Evolutionary conservation across 2,113 vertebrate genomes (phyloP), one percentile per base, ranked within the genome.

Genomic region (Gobius niger): DNA sequence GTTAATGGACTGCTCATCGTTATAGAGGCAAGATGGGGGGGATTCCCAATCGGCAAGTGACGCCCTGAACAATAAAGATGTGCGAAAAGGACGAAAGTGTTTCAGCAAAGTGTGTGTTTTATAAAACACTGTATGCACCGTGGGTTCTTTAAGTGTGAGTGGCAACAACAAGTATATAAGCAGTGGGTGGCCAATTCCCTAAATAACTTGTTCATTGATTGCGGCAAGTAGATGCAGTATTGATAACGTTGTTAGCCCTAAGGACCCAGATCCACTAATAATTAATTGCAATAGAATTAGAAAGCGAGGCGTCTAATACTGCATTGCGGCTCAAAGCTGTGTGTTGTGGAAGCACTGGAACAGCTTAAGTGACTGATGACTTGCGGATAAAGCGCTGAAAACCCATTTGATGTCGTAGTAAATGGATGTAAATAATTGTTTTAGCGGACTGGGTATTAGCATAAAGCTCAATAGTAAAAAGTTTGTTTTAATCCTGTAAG

Each of bases 151-250:
- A 52, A 18, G 16, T 53, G 60, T 54, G 74, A 76, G 72, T 44
- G 66, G 63, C 52, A 75, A 47, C 0, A 53, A 75, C 66, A 69
- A 71, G 63, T 51, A 51, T 10, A 66, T 44, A 63, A 59, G 69
- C 44, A 70, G 18, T 63, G 67, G 71, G 41, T 13, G 53, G 69
- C 67, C 75, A 81, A 80, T 89, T 87, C 88, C 79, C 85, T 86
- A 80, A 89, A 86, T 89, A 86, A 85, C 81, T 75, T 89, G 84
- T 87, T 75, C 82, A 90, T 89, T 85, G 90, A 90, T 90, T 49
- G 68, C 61, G 69, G 77, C 68, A 68, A 87, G 84, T 83, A 85
- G 88, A 86, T 84, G 86, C 85, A 85, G 86, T 90, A 90, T 90
- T 88, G 88, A 89, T 87, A 82, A 73, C 85, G 82, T 77, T 87